These are phyloP conservation scores for Sinelater perroti DNA, from an alignment of 2,888 invertebrate genomes.

Conservation along the genomic window DNA sequence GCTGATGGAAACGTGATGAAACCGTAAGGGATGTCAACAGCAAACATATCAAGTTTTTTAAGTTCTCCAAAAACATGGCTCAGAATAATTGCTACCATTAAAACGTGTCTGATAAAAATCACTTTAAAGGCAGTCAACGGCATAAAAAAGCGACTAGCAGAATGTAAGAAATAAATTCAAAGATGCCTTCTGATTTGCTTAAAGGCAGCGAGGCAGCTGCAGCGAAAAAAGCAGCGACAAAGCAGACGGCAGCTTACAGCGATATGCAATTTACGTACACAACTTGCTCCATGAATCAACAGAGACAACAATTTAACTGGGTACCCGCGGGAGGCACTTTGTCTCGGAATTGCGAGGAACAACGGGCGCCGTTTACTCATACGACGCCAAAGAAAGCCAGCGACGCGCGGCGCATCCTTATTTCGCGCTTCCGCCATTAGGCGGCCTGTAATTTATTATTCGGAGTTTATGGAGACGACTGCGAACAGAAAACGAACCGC, in stretches of 20 bases:
- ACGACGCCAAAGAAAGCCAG: constrained; percentile 1
- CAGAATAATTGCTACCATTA: too few relatives aligned
- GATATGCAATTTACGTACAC: constrained; percentile 2
- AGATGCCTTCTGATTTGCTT: too few relatives aligned
- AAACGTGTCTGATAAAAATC: too few relatives aligned
- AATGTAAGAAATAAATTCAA: too few relatives aligned
- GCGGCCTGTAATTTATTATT: constrained; percentile 21
- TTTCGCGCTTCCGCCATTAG: constrained; percentile 11
- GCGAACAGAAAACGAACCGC: background rate
- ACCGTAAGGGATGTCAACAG: too few relatives aligned
- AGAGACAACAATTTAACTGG: constrained; percentile 6
- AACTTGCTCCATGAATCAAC: constrained; percentile 15
- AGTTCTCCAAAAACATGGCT: too few relatives aligned
- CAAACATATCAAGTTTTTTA: too few relatives aligned
- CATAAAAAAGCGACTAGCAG: too few relatives aligned
- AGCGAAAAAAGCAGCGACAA: too few relatives aligned
- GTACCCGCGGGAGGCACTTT: constrained; percentile 4
- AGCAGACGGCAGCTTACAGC: background rate
- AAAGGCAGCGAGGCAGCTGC: too few relatives aligned
- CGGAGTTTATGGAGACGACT: constrained; percentile 2
- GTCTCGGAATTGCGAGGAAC: constrained; percentile 3
- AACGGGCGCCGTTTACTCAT: constrained; percentile 1
- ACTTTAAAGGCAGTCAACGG: too few relatives aligned
- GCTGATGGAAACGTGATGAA: too few relatives aligned
- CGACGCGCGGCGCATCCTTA: constrained; percentile 1